phyloP scores from a whole-genome alignment of 1,140 invertebrate species.

The Plectus sambesii region DNA sequence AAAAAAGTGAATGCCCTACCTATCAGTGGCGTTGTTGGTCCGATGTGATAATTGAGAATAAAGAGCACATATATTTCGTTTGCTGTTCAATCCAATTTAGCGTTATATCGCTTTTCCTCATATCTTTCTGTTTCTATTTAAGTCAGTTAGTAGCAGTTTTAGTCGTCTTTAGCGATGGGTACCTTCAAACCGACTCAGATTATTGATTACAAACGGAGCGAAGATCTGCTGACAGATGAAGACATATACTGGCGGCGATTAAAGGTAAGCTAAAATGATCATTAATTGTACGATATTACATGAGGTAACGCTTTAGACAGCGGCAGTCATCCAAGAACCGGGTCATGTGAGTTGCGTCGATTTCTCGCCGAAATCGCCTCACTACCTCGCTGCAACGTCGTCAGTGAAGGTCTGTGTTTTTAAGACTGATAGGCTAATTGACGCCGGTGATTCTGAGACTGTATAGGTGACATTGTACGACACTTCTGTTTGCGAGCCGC shows the following conservation, averaged over 20 bases:
- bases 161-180: too few relatives aligned
- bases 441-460: too few relatives aligned
- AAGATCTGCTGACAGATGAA: conserved; percentile 25
- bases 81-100: too few relatives aligned
- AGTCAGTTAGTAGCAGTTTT: too few relatives aligned
- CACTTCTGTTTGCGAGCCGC: conserved; percentile 28
- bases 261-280: too few relatives aligned
- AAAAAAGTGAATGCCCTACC: too few relatives aligned
- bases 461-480: conserved; percentile 26
- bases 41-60: too few relatives aligned
- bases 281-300: too few relatives aligned
- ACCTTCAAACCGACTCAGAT: conserved; percentile 26
- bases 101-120: too few relatives aligned
- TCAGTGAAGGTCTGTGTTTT: conserved; percentile 14
- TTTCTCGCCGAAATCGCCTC: conserved; percentile 31
- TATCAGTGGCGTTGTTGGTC: too few relatives aligned
- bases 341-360: conserved; percentile 27
- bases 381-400: conserved; percentile 31
- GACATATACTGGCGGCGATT: conserved; percentile 36
- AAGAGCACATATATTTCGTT: too few relatives aligned
- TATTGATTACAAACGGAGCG: conserved; percentile 8
- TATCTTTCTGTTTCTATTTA: too few relatives aligned
- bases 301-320: conserved; percentile 36
- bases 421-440: background rate
- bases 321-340: conserved; percentile 41